Evolutionary conservation across 1,140 invertebrate genomes (phyloP).

Genomic region (Drosophila quadrilineata): DNA sequence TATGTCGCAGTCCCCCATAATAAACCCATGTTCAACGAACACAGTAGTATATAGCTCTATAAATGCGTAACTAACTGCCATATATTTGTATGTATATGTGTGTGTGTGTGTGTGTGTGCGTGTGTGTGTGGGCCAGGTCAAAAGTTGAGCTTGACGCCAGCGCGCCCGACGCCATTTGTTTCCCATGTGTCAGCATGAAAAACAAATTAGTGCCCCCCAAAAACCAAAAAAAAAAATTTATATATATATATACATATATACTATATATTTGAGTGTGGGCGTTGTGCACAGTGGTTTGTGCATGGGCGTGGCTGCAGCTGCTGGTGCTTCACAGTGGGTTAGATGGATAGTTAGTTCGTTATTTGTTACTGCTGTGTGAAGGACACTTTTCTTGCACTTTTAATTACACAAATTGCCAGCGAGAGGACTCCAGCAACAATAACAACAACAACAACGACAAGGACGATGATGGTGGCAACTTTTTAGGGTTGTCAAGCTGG

Average conservation of each 20-base stretch:
- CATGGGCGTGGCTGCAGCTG: not conserved
- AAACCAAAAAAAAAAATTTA: no score
- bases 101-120: no score
- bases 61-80: conserved; percentile 10
- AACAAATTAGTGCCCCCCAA: conserved; percentile 57
- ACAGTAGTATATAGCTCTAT: conserved; percentile 8
- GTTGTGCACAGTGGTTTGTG: no score
- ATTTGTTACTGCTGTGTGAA: conserved; percentile 21
- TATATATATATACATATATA: no score
- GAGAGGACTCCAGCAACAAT: no score
- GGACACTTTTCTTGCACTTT: conserved; percentile 49
- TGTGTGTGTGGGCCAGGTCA: conserved; percentile 41
- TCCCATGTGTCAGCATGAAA: conserved; percentile 48
- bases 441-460: no score
- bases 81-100: no score
- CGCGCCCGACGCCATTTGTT: conserved; percentile 48
- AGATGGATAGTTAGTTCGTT: not conserved
- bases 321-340: no score
- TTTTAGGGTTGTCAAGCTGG: conserved; percentile 29
- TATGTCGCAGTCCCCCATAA: conserved; percentile 2
- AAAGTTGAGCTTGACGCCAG: conserved; percentile 68
- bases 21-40: no score
- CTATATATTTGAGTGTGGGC: no score
- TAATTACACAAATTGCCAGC: conserved; percentile 72
- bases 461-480: no score